Conservation (phyloP, 2,888 invertebrate species). For the Cybosia mesomella region DNA sequence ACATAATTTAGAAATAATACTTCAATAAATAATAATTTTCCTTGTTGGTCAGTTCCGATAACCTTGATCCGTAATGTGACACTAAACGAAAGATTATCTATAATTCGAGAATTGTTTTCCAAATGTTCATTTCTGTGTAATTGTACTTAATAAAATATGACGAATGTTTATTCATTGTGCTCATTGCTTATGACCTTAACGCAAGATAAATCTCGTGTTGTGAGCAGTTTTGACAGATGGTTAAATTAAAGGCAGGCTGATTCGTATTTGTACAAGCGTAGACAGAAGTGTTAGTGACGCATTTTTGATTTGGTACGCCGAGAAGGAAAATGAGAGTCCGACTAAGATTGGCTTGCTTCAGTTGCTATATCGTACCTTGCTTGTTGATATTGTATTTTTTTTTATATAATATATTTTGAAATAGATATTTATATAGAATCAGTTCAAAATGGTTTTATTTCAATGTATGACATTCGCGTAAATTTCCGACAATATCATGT, state of each 20-base stretch:
- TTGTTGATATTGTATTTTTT: too few relatives aligned
- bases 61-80: not conserved
- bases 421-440: too few relatives aligned
- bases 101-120: not conserved
- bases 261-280: constrained; percentile 39
- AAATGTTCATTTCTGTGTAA: constrained; percentile 19
- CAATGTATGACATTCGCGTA: too few relatives aligned
- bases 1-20: not conserved
- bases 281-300: constrained; percentile 11
- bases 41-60: not conserved
- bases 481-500: too few relatives aligned
- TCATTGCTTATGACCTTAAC: constrained; percentile 69
- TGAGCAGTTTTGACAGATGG: constrained; percentile 75
- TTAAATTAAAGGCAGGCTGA: constrained; percentile 53
- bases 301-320: not conserved
- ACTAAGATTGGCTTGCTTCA: too few relatives aligned
- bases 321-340: not conserved
- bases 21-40: not conserved
- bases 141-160: constrained; percentile 34
- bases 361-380: too few relatives aligned
- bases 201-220: constrained; percentile 66
- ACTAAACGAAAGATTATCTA: constrained; percentile 2
- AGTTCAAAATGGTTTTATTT: too few relatives aligned
- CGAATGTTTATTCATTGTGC: constrained; percentile 67
- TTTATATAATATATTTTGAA: too few relatives aligned